Conservation (phyloP, 2,113 vertebrate genomes). For the Tragulus kanchil region DNA sequence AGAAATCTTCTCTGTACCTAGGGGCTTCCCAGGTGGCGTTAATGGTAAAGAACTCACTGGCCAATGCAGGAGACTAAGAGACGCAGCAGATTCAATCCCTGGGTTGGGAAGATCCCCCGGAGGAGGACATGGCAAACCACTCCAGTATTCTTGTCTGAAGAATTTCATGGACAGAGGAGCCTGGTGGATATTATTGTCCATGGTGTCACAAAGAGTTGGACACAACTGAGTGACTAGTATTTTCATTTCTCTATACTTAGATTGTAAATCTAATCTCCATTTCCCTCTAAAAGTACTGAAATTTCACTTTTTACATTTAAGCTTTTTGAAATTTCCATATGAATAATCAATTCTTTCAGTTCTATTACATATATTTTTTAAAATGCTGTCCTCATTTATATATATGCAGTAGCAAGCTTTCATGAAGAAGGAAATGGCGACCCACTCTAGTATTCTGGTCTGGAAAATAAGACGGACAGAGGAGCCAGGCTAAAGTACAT, state of each 20-base stretch:
- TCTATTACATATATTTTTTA: not conserved
- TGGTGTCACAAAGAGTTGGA: too few species aligned
- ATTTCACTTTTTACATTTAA: not conserved
- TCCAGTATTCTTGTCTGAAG: too few species aligned
- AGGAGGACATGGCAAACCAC: too few species aligned
- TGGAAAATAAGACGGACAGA: not conserved
- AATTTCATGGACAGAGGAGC: too few species aligned
- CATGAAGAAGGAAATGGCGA: not conserved
- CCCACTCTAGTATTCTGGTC: not conserved
- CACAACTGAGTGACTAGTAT: too few species aligned
- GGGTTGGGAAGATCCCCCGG: too few species aligned
- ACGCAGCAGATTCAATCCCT: too few species aligned
- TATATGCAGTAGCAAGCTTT: not conserved
- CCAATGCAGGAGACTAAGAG: too few species aligned
- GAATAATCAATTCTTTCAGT: slow-evolving; percentile 12
- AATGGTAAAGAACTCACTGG: too few species aligned
- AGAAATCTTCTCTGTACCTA: not conserved
- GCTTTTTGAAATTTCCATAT: not conserved
- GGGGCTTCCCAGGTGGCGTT: too few species aligned
- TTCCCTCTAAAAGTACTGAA: slow-evolving; percentile 5
- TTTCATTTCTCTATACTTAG: not conserved
- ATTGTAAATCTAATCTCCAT: not conserved
- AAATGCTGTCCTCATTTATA: not conserved
- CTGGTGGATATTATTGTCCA: too few species aligned
- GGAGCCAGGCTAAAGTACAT: not conserved